phyloP scores from a whole-genome alignment of 2,888 invertebrate species.

The Apeira syringaria region DNA sequence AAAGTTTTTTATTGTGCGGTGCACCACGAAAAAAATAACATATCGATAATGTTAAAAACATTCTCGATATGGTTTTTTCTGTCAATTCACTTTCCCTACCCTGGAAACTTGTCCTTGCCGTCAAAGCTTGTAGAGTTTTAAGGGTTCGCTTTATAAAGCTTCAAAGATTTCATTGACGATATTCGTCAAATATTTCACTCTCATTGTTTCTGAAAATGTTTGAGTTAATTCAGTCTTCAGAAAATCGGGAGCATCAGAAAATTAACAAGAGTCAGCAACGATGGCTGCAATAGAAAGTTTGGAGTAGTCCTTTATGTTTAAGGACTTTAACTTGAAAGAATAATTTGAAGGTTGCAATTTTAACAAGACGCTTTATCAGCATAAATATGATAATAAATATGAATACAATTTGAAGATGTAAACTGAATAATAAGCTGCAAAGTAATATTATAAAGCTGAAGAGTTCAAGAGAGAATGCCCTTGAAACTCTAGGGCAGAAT shows the following conservation, averaged over 20 bases:
- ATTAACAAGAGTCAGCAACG: slow-evolving; percentile 8
- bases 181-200: slow-evolving; percentile 35
- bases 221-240: slow-evolving; percentile 15
- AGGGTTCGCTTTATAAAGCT: slow-evolving; percentile 59
- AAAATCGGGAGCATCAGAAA: slow-evolving; percentile 16
- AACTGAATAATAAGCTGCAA: too few species aligned
- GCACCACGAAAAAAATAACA: too few species aligned
- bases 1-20: too few species aligned
- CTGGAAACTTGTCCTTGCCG: slow-evolving; percentile 5
- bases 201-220: slow-evolving; percentile 19
- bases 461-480: too few species aligned
- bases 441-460: too few species aligned
- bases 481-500: too few species aligned
- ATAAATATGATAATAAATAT: too few species aligned
- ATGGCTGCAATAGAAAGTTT: slow-evolving; percentile 8
- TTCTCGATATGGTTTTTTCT: slow-evolving; percentile 1
- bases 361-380: too few species aligned
- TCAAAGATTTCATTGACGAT: slow-evolving; percentile 56
- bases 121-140: slow-evolving; percentile 59
- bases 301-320: neutral
- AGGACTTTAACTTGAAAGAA: too few species aligned
- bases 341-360: too few species aligned
- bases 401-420: too few species aligned
- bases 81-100: neutral
- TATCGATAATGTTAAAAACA: too few species aligned